Conservation (phyloP, 1,140 invertebrate species). For the Psilanteris sp. region DNA sequence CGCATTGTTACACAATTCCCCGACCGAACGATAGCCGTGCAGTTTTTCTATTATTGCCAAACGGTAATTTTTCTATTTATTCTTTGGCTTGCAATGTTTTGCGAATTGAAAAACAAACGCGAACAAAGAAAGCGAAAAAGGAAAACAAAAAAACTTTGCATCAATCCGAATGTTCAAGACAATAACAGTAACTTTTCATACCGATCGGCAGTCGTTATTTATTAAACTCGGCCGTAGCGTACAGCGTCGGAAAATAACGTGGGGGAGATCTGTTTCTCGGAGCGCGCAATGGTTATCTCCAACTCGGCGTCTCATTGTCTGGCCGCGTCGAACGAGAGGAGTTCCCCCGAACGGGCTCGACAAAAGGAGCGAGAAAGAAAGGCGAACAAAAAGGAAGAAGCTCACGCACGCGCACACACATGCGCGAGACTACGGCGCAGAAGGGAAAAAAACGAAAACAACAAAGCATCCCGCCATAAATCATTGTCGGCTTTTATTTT, state of each 20-base stretch:
- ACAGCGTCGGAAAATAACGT: conserved; percentile 45
- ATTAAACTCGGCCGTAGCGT: too few species aligned
- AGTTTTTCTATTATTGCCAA: too few species aligned
- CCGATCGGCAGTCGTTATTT: conserved; percentile 31
- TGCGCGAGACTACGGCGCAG: conserved; percentile 1
- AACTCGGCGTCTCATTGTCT: conserved; percentile 75
- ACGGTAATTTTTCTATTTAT: too few species aligned
- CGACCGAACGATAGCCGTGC: too few species aligned
- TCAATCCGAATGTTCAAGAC: background rate
- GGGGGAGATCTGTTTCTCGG: conserved; percentile 25
- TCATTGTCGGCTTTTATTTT: conserved; percentile 60
- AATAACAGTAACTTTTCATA: conserved; percentile 23
- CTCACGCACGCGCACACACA: conserved; percentile 12
- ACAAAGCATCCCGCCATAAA: conserved; percentile 54
- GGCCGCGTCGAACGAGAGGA: conserved; percentile 53
- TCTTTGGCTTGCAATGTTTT: too few species aligned
- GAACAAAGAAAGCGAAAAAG: background rate
- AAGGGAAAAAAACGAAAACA: conserved; percentile 24
- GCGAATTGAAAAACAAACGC: background rate
- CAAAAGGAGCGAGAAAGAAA: conserved; percentile 44
- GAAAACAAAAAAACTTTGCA: background rate
- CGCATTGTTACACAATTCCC: too few species aligned
- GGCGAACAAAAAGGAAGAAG: conserved; percentile 26
- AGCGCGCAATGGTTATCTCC: conserved; percentile 31
- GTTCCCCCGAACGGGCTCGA: conserved; percentile 38